phyloP scores from a whole-genome alignment of 2,888 invertebrate genomes.

The Pemphredon lugubris region DNA sequence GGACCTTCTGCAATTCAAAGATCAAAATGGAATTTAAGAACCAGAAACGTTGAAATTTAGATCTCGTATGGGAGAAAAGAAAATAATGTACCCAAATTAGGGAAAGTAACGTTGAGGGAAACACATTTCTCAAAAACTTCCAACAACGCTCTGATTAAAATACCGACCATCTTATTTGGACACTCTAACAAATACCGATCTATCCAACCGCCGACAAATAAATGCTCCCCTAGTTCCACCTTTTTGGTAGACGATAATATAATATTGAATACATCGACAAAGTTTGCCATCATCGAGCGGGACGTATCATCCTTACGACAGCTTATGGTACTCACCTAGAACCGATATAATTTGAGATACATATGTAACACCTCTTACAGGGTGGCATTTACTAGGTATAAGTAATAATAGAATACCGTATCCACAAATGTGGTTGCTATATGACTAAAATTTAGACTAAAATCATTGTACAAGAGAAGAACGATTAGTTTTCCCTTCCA shows the following conservation, averaged over 20 bases:
- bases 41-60: no score
- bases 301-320: slow-evolving; percentile 74
- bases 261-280: slow-evolving; percentile 71
- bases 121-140: slow-evolving; percentile 71
- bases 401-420: slow-evolving; percentile 53
- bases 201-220: slow-evolving; percentile 77
- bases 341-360: slow-evolving; percentile 16
- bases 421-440: slow-evolving; percentile 64
- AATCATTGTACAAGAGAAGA: slow-evolving; percentile 74
- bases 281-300: slow-evolving; percentile 74
- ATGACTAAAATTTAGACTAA: slow-evolving; percentile 57
- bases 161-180: slow-evolving; percentile 69
- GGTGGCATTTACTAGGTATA: neutral
- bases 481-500: slow-evolving; percentile 76
- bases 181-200: slow-evolving; percentile 76
- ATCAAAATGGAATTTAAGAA: no score
- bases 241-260: slow-evolving; percentile 68
- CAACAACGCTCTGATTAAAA: slow-evolving; percentile 67
- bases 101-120: no score
- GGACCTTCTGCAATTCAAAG: slow-evolving; percentile 62
- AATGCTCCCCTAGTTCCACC: slow-evolving; percentile 69
- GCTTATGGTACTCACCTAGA: slow-evolving; percentile 74
- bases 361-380: no score
- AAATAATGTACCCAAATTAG: slow-evolving; percentile 59
- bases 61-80: no score